These are phyloP conservation scores for Salvelinus fontinalis DNA, from an alignment of 2,113 vertebrate genomes.

Conservation along the genomic window DNA sequence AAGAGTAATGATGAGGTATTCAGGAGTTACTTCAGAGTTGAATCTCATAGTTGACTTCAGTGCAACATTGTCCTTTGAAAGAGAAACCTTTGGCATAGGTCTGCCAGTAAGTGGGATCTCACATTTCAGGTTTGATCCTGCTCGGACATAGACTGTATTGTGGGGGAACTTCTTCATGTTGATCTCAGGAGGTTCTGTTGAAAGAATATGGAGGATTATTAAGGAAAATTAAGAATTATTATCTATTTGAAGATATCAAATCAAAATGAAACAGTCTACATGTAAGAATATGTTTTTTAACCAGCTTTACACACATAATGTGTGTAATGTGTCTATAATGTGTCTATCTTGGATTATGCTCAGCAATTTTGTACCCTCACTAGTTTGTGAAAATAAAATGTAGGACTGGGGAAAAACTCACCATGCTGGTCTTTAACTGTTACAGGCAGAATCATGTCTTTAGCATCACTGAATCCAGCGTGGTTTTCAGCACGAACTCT, in stretches of 20 bases:
- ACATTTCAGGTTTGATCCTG: slow-evolving; percentile 92
- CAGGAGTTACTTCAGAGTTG: slow-evolving; percentile 89
- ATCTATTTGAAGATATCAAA: background rate
- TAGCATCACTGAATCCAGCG: slow-evolving; percentile 90
- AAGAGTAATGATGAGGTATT: slow-evolving; percentile 88
- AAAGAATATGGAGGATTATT: slow-evolving; percentile 8
- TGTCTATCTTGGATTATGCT: too few relatives aligned
- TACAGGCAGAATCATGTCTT: slow-evolving; percentile 87
- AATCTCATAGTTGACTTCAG: slow-evolving; percentile 95
- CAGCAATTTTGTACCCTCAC: too few relatives aligned
- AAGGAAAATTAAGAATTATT: background rate
- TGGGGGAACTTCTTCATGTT: slow-evolving; percentile 92
- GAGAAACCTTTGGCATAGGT: slow-evolving; percentile 88
- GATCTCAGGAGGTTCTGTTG: slow-evolving; percentile 91
- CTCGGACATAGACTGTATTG: slow-evolving; percentile 90
- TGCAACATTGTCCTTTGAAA: slow-evolving; percentile 84
- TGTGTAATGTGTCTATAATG: too few relatives aligned
- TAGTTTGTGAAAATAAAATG: slow-evolving; percentile 2
- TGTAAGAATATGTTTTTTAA: background rate
- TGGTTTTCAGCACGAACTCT: slow-evolving; percentile 94
- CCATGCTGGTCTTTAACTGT: slow-evolving; percentile 87
- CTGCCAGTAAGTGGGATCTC: slow-evolving; percentile 92
- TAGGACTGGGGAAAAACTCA: background rate
- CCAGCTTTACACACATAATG: background rate
- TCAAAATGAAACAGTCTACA: background rate